phyloP scores from a whole-genome alignment of 1,140 invertebrate species.

The Brachionus paranguensis region DNA sequence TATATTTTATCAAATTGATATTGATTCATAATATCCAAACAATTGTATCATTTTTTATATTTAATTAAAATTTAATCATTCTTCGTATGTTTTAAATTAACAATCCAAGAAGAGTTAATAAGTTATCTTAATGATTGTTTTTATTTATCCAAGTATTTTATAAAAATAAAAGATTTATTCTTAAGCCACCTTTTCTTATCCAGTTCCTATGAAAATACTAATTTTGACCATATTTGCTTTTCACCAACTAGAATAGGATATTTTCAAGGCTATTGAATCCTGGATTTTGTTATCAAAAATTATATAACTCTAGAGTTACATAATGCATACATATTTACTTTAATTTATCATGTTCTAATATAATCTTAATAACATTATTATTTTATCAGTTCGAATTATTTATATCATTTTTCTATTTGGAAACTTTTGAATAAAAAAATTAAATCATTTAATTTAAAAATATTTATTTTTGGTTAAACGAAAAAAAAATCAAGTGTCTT shows the following conservation, averaged over 20 bases:
- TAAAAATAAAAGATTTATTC: neutral
- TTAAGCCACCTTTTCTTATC: neutral
- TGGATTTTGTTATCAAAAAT: neutral
- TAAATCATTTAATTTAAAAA: too few species aligned
- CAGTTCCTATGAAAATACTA: neutral
- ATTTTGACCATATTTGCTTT: neutral
- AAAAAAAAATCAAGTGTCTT: neutral
- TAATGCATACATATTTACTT: neutral
- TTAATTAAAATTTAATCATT: too few species aligned
- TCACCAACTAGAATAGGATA: neutral
- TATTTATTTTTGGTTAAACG: too few species aligned
- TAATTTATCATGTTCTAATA: neutral
- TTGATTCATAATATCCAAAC: too few species aligned
- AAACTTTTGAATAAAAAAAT: neutral
- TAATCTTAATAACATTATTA: neutral
- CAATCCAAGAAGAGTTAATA: too few species aligned
- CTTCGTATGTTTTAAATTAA: too few species aligned
- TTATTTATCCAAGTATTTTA: too few species aligned
- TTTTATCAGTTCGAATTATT: neutral
- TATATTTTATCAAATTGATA: too few species aligned
- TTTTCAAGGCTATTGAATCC: neutral
- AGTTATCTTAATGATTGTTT: too few species aligned
- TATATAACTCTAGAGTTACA: neutral
- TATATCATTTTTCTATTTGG: neutral
- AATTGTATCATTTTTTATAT: too few species aligned